phyloP scores from a whole-genome alignment of 2,113 vertebrate genomes.

The Rhinoptilus africanus region DNA sequence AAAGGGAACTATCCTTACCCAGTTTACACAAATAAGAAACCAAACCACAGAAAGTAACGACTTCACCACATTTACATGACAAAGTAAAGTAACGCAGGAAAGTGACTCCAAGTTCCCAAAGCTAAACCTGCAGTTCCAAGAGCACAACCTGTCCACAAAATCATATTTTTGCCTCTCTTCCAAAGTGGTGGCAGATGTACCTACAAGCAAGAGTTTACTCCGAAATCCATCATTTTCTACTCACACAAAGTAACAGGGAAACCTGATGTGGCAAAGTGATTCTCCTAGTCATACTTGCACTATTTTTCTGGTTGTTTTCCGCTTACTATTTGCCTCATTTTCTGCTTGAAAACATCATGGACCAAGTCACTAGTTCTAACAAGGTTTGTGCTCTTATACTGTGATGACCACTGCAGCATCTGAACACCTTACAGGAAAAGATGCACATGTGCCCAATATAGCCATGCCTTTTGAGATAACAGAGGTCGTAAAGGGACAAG shows the following conservation, averaged over 20 bases:
- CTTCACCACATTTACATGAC: neutral
- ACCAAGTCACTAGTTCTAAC: neutral
- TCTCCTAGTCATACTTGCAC: neutral
- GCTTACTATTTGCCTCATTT: neutral
- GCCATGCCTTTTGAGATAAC: neutral
- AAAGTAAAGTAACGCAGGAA: neutral
- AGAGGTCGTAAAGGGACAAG: neutral
- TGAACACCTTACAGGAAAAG: neutral
- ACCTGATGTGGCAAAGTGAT: neutral
- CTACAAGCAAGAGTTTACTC: neutral
- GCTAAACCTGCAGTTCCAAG: neutral
- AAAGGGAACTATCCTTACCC: neutral
- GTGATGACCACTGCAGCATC: neutral
- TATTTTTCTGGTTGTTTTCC: neutral
- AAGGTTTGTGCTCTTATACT: neutral
- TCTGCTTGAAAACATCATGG: neutral
- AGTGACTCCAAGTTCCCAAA: neutral
- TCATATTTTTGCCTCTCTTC: neutral
- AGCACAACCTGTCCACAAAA: neutral
- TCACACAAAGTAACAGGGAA: neutral
- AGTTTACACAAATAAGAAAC: neutral
- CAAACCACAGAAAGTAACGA: neutral
- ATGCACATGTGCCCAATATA: neutral
- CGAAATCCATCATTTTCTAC: neutral
- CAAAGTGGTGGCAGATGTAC: neutral